Percentiles rank a stretch among this genome's conserved stretches.
Evolutionary conservation across 2,888 invertebrate genomes (phyloP).

Genomic region (Nymphalis c-album): DNA sequence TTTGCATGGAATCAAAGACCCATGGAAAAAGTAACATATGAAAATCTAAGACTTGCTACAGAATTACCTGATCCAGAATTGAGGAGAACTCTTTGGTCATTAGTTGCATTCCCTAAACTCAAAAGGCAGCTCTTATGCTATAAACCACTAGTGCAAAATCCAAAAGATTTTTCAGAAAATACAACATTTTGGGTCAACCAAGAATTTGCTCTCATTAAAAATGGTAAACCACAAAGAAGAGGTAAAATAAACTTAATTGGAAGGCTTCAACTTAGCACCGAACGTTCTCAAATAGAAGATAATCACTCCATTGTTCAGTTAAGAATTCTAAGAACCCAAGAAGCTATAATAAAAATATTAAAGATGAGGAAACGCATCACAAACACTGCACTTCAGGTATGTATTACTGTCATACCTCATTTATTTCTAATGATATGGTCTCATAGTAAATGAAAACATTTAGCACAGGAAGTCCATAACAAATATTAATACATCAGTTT

Average conservation of each 20-base stretch:
- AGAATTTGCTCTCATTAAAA: conserved; percentile 96
- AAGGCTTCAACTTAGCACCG: conserved; percentile 95
- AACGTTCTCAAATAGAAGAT: conserved; percentile 97
- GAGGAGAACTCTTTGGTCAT: conserved; percentile 96
- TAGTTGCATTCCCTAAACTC: conserved; percentile 97
- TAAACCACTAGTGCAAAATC: conserved; percentile 89
- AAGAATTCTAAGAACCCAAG: conserved; percentile 95
- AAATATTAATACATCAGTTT: too few relatives aligned
- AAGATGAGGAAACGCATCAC: conserved; percentile 98
- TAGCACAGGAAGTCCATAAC: too few relatives aligned
- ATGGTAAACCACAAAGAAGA: conserved; percentile 95
- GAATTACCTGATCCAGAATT: conserved; percentile 98
- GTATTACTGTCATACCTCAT: not conserved
- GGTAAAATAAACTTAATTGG: conserved; percentile 99
- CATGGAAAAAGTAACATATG: conserved; percentile 95
- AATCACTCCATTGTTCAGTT: conserved; percentile 99
- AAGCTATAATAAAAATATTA: conserved; percentile 99
- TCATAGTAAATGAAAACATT: too few relatives aligned
- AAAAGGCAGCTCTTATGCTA: conserved; percentile 94
- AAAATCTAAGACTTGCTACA: conserved; percentile 97
- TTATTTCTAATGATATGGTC: not conserved
- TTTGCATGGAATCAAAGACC: conserved; percentile 99
- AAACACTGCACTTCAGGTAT: conserved; percentile 94
- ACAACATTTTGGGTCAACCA: conserved; percentile 98
- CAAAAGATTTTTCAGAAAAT: conserved; percentile 96